Evolutionary conservation across 2,113 vertebrate species (phyloP).

Genomic region (Alligator sinensis): DNA sequence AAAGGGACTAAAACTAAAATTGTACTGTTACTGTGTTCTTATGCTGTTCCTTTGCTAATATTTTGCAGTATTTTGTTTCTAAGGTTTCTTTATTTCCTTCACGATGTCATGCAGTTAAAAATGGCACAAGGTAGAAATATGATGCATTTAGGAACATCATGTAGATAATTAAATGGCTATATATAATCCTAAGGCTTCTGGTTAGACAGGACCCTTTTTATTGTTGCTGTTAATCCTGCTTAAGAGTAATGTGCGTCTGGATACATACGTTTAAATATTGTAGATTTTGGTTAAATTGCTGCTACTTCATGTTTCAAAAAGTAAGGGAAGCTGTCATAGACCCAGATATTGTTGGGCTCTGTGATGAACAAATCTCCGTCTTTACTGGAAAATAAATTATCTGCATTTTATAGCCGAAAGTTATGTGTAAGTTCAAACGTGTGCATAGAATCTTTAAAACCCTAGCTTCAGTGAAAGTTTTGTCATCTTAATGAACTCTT

Average conservation of each 20-base stretch:
- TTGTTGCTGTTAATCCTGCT: background rate
- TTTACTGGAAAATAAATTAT: background rate
- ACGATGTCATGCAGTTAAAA: background rate
- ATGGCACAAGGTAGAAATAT: background rate
- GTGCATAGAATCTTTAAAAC: background rate
- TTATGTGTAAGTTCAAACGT: background rate
- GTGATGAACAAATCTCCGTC: background rate
- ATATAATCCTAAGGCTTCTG: background rate
- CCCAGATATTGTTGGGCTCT: background rate
- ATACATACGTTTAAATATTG: background rate
- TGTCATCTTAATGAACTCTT: background rate
- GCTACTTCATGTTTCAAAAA: background rate
- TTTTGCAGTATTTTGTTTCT: background rate
- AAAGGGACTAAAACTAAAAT: background rate
- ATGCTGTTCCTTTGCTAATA: background rate
- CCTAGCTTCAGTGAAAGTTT: background rate
- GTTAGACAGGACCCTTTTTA: too few relatives aligned
- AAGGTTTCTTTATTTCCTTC: background rate
- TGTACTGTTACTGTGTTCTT: background rate
- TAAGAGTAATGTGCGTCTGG: background rate
- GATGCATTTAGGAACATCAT: background rate
- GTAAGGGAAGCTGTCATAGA: background rate
- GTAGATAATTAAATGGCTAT: background rate
- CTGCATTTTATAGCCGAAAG: background rate
- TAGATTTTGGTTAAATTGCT: background rate